These are phyloP conservation scores for Malurus splendens DNA, from an alignment of 2,797 vertebrate genomes.

Conservation along the genomic window DNA sequence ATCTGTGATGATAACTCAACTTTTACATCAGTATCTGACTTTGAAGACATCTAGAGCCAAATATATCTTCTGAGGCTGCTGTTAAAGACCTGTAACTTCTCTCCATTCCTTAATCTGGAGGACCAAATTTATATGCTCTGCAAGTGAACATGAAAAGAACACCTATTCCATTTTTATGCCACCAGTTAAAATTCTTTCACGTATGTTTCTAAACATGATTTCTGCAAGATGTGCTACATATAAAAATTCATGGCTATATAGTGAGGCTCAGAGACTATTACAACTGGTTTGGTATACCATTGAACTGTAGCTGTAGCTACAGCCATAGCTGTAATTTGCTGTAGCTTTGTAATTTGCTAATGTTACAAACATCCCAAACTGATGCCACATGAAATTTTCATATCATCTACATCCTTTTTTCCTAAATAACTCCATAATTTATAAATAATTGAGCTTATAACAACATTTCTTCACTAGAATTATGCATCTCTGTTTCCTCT, in stretches of 20 bases:
- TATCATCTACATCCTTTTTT: neutral
- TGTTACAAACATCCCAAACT: neutral
- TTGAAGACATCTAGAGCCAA: neutral
- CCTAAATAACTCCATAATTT: neutral
- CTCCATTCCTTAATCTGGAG: neutral
- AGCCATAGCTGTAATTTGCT: too few species aligned
- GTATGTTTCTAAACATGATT: neutral
- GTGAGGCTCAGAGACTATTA: neutral
- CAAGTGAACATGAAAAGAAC: neutral
- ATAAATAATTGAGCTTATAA: neutral
- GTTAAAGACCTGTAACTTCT: neutral
- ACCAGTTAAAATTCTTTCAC: neutral
- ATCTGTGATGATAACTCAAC: neutral
- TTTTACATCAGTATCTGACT: neutral
- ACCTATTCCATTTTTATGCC: neutral
- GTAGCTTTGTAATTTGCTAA: neutral
- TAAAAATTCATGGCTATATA: neutral
- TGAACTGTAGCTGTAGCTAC: neutral
- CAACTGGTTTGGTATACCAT: neutral
- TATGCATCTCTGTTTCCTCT: neutral
- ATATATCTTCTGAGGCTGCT: neutral
- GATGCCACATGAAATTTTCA: neutral
- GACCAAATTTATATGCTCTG: neutral
- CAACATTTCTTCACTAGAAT: neutral
- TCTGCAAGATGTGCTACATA: neutral